These are phyloP conservation scores for Myrmecophaga tridactyla DNA, from an alignment of 2,113 vertebrate species.

Conservation along the genomic window DNA sequence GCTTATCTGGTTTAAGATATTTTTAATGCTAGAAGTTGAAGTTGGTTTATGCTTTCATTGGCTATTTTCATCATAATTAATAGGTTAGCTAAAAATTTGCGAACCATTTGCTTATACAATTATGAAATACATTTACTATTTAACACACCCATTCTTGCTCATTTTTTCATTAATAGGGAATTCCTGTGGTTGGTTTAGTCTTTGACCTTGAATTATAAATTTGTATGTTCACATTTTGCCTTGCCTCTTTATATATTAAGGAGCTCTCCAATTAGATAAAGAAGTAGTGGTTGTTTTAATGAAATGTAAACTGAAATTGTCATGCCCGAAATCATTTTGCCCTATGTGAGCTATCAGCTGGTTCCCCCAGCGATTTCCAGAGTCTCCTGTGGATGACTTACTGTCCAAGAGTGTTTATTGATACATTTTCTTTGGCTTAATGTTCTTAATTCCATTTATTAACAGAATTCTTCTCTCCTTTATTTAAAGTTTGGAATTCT, in stretches of 20 bases:
- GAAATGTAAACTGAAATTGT: constrained; percentile 39
- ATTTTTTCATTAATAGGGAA: constrained; percentile 25
- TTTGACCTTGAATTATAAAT: constrained; percentile 54
- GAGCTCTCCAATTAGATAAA: constrained; percentile 54
- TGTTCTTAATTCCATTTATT: constrained; percentile 28
- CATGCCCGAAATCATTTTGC: constrained; percentile 23
- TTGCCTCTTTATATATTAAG: constrained; percentile 37
- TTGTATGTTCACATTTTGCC: constrained; percentile 54
- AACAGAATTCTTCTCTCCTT: not conserved
- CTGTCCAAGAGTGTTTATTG: constrained; percentile 52
- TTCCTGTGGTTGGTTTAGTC: constrained; percentile 51
- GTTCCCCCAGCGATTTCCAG: not conserved
- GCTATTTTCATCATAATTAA: not conserved
- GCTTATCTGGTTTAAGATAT: constrained; percentile 71
- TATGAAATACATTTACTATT: constrained; percentile 36
- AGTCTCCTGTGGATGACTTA: constrained; percentile 56
- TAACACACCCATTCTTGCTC: constrained; percentile 46
- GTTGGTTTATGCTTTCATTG: constrained; percentile 58
- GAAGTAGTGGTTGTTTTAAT: constrained; percentile 51
- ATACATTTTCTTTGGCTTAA: constrained; percentile 43
- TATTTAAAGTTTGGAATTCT: constrained; percentile 71
- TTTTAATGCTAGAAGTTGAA: constrained; percentile 50
- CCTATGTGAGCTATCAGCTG: not conserved
- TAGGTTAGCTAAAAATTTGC: constrained; percentile 29
- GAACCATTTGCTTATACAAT: constrained; percentile 28